phyloP scores from a whole-genome alignment of 2,888 invertebrate genomes.

The Dynastes maya region DNA sequence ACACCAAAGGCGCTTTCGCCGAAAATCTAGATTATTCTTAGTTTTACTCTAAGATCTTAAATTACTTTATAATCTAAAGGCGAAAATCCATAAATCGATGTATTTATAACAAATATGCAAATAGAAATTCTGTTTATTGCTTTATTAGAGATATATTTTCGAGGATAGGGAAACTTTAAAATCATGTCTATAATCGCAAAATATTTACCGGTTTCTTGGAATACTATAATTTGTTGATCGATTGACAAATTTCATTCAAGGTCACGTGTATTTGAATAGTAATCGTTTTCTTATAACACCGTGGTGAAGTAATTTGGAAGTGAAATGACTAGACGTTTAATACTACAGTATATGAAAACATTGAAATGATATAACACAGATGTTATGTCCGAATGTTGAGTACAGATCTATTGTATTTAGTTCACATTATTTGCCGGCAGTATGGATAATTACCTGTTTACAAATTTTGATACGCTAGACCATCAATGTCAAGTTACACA shows the following conservation, averaged over 20 bases:
- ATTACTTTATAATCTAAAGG: no score
- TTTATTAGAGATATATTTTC: background rate
- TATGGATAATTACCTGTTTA: conserved; percentile 45
- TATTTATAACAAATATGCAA: no score
- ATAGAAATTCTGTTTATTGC: background rate
- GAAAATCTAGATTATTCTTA: no score
- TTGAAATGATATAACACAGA: conserved; percentile 10
- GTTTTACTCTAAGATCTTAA: no score
- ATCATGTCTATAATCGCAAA: background rate
- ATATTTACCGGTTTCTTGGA: background rate
- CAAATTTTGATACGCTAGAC: conserved; percentile 39
- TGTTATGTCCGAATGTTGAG: background rate
- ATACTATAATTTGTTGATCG: background rate
- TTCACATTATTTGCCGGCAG: conserved; percentile 42
- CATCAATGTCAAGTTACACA: conserved; percentile 45
- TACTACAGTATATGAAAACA: background rate
- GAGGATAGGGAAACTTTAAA: background rate
- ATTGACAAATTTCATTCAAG: background rate
- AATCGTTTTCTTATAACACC: background rate
- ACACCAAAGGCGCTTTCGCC: no score
- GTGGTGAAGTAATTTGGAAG: background rate
- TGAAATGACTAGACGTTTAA: background rate
- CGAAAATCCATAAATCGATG: no score
- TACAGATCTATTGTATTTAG: conserved; percentile 34
- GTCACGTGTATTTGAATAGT: background rate